Evolutionary conservation across 1,140 invertebrate genomes (phyloP).

Genomic region (Calephelis nemesis): DNA sequence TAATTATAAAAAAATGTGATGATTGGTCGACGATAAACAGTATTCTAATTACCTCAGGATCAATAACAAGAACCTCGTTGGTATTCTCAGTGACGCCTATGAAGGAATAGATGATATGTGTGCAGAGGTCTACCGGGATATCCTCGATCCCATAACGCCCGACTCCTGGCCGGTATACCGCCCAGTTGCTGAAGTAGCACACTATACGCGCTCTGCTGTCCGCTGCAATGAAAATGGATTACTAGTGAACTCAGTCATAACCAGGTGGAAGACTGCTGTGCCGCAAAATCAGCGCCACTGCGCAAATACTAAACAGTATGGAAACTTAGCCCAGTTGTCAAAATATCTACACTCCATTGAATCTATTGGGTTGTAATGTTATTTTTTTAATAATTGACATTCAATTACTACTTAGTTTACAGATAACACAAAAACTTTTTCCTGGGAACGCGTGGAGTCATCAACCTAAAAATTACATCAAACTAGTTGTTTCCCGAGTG

Average conservation of each 20-base stretch:
- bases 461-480: too few species aligned
- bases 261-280: not conserved
- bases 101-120: conserved; percentile 94
- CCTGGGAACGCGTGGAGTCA: too few species aligned
- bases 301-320: too few species aligned
- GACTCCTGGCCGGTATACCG: conserved; percentile 89
- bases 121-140: conserved; percentile 90
- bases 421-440: too few species aligned
- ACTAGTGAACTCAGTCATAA: not conserved
- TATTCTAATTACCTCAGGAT: conserved; percentile 82
- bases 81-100: conserved; percentile 89
- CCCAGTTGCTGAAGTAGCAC: conserved; percentile 96
- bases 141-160: conserved; percentile 91
- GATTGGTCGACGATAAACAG: too few species aligned
- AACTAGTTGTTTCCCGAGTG: too few species aligned
- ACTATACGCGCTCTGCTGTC: conserved; percentile 83
- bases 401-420: too few species aligned
- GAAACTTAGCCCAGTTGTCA: too few species aligned
- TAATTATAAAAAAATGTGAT: too few species aligned
- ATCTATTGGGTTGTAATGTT: too few species aligned
- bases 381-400: too few species aligned
- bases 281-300: not conserved
- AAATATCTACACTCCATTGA: too few species aligned
- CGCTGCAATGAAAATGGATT: conserved; percentile 35
- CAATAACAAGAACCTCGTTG: conserved; percentile 89